phyloP scores from a whole-genome alignment of 2,113 vertebrate genomes.

The Siniperca knerii region DNA sequence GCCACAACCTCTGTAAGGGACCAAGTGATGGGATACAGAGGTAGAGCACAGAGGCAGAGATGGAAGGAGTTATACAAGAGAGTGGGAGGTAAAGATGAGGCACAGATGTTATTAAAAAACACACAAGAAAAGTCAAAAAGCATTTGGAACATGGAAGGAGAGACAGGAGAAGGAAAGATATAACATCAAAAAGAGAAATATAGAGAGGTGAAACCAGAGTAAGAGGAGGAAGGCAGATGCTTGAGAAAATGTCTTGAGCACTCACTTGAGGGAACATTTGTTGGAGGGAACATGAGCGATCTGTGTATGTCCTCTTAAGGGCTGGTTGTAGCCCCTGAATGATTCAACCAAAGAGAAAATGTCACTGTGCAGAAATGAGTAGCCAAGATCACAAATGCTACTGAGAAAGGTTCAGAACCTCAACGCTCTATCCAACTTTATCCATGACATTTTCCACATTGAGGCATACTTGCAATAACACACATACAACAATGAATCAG shows the following conservation, averaged over 20 bases:
- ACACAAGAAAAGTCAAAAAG: not conserved
- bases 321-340: constrained; percentile 8
- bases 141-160: not conserved
- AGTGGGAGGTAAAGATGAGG: not conserved
- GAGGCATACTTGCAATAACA: not conserved
- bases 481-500: too few relatives aligned
- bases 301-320: constrained; percentile 4
- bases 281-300: constrained; percentile 12
- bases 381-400: not conserved
- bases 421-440: not conserved
- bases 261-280: constrained; percentile 22
- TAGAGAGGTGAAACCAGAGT: not conserved
- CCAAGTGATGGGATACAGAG: not conserved
- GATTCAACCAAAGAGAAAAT: constrained; percentile 29
- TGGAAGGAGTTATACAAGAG: not conserved
- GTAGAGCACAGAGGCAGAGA: not conserved
- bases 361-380: constrained; percentile 7
- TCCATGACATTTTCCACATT: not conserved
- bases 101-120: not conserved
- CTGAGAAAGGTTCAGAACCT: constrained; percentile 6
- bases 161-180: not conserved
- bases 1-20: not conserved
- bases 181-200: not conserved
- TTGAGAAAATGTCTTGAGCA: not conserved
- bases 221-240: not conserved